These are phyloP conservation scores for Ceratina australensis DNA, from an alignment of 1,140 invertebrate genomes.

Conservation along the genomic window DNA sequence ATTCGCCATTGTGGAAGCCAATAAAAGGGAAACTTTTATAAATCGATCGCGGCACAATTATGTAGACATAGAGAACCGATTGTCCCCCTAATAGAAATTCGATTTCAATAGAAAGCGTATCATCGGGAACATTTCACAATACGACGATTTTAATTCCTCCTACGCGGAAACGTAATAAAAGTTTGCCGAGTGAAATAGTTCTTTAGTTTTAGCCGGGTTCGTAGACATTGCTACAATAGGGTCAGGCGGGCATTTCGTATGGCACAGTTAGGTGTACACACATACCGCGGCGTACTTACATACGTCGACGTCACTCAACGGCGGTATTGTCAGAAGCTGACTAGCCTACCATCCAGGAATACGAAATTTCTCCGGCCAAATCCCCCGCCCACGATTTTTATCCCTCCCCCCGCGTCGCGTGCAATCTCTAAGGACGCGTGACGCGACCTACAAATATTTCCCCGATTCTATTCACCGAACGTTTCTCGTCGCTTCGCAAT, in stretches of 20 bases:
- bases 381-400: conserved; percentile 49
- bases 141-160: too few relatives aligned
- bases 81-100: too few relatives aligned
- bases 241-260: conserved; percentile 67
- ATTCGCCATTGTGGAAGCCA: neutral
- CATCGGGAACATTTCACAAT: too few relatives aligned
- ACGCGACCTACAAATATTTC: conserved; percentile 45
- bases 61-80: too few relatives aligned
- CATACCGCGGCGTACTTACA: conserved; percentile 41
- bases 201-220: conserved; percentile 34
- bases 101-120: too few relatives aligned
- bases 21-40: too few relatives aligned
- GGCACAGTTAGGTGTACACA: conserved; percentile 59
- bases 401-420: conserved; percentile 1
- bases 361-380: conserved; percentile 68
- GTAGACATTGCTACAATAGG: conserved; percentile 64
- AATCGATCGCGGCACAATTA: too few relatives aligned
- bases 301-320: conserved; percentile 69
- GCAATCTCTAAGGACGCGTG: conserved; percentile 46
- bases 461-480: conserved; percentile 32
- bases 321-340: conserved; percentile 73
- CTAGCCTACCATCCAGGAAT: conserved; percentile 70
- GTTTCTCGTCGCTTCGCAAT: conserved; percentile 5
- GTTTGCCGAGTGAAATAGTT: neutral
- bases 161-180: neutral